Percentiles rank a stretch among this genome's conserved stretches.
phyloP scores from a whole-genome alignment of 2,113 vertebrate genomes.

The Nothocercus julius region DNA sequence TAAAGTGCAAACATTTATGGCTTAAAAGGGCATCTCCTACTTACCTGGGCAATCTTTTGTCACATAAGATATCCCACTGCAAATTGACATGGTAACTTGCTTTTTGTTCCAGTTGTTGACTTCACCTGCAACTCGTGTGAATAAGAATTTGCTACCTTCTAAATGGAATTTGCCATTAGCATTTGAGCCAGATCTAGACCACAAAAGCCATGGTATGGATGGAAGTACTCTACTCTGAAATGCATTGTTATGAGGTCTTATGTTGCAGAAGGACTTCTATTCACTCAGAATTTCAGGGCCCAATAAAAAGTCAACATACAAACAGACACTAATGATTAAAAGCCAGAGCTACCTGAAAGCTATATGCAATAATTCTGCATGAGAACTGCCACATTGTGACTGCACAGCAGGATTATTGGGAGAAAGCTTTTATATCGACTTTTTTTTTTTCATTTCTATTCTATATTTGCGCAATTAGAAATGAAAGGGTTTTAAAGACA shows the following conservation, averaged over 20 bases:
- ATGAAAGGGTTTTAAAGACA: background rate
- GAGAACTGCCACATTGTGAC: background rate
- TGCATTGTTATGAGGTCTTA: background rate
- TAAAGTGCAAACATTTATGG: background rate
- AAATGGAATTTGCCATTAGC: background rate
- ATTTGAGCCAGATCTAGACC: background rate
- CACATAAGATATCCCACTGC: background rate
- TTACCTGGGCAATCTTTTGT: background rate
- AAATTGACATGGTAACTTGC: background rate
- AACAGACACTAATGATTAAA: background rate
- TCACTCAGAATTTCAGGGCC: slow-evolving; percentile 12
- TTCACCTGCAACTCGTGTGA: background rate
- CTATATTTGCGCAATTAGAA: background rate
- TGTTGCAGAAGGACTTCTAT: background rate
- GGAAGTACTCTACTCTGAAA: background rate
- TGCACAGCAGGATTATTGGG: background rate
- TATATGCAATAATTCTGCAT: background rate
- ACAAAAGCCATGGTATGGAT: background rate
- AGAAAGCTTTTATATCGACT: background rate
- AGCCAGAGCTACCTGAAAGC: background rate
- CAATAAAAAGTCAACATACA: background rate
- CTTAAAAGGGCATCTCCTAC: background rate
- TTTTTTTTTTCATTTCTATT: background rate
- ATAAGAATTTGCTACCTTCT: background rate
- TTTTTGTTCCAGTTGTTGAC: background rate